phyloP scores from a whole-genome alignment of 2,113 vertebrate genomes.

The Rhea americana region DNA sequence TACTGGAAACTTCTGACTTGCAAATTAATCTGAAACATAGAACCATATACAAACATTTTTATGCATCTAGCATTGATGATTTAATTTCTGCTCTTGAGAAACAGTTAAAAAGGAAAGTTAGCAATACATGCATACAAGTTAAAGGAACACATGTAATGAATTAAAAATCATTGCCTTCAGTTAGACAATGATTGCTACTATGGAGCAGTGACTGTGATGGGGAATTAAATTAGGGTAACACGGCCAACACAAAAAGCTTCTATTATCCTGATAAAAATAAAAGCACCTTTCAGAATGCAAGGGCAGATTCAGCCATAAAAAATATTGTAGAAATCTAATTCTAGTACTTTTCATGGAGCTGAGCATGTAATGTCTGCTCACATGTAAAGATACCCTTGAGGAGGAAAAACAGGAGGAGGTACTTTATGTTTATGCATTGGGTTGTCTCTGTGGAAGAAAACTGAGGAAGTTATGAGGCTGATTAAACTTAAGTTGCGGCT shows the following conservation, averaged over 20 bases:
- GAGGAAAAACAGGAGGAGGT: constrained; percentile 47
- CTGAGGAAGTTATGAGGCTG: constrained; percentile 56
- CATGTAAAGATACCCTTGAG: constrained; percentile 62
- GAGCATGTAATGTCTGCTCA: constrained; percentile 55
- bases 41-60: constrained; percentile 56
- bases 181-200: background rate
- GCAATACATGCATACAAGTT: constrained; percentile 15
- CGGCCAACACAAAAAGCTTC: background rate
- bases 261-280: constrained; percentile 25
- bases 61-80: constrained; percentile 62
- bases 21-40: constrained; percentile 63
- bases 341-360: constrained; percentile 62
- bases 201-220: background rate
- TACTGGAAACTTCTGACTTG: constrained; percentile 57
- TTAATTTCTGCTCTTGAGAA: constrained; percentile 59
- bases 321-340: constrained; percentile 59
- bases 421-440: constrained; percentile 73
- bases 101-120: constrained; percentile 27
- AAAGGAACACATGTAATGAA: constrained; percentile 49
- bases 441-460: constrained; percentile 51
- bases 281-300: constrained; percentile 34
- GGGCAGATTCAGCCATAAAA: constrained; percentile 53
- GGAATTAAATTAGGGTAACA: constrained; percentile 32
- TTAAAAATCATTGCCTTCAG: constrained; percentile 33
- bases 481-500: constrained; percentile 65